Evolutionary conservation across 2,797 vertebrate species (phyloP), one percentile per base, ranked within the genome.

Genomic region (Macrochelys suwanniensis): DNA sequence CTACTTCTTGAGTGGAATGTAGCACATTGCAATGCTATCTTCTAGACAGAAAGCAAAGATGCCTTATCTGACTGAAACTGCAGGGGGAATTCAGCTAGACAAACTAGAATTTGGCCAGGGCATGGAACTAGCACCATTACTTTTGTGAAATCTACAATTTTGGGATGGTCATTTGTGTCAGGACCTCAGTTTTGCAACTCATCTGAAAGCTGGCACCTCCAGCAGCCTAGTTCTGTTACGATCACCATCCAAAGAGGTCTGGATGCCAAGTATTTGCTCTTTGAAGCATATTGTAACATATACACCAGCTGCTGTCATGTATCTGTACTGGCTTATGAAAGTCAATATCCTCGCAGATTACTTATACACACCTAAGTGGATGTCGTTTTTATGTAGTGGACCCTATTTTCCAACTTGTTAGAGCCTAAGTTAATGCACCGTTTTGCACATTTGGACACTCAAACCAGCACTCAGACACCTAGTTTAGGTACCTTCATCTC

Each of bases 181-280:
- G 71, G 61, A 86, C 88, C 50, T 87, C 81, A 93, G 59, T 5
- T n/a, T 61, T 93, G 88, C 49, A 17, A 79, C 90, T 84, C 84
- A n/a, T 84, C 86, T 85, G 71, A 94, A 94, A 90, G 83, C 89
- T 59, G 83, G 81, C 50, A 86, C 42, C 47, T 89, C 68, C 84
- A 17, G 90, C 88, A 77, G 54, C 23, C 87, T 79, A 76, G 65
- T 56, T 89, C 71, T 89, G 77, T 92, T 93, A 85, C 13, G 6
- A 49, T 49, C 42, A 31, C 25, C 8, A 31, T 6, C 45, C 28
- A 49, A 26, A 77, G 45, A 3, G 81, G 31, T 23, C 57, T 0
- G 1, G 33, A 87, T 84, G 90, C 26, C 78, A 88, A 89, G 42
- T 91, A 4, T 23, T 49, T 59, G 51, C 53, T 4, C 2, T 1